These are phyloP conservation scores for Brachionus paranguensis DNA, from an alignment of 1,140 invertebrate genomes.

Conservation along the genomic window DNA sequence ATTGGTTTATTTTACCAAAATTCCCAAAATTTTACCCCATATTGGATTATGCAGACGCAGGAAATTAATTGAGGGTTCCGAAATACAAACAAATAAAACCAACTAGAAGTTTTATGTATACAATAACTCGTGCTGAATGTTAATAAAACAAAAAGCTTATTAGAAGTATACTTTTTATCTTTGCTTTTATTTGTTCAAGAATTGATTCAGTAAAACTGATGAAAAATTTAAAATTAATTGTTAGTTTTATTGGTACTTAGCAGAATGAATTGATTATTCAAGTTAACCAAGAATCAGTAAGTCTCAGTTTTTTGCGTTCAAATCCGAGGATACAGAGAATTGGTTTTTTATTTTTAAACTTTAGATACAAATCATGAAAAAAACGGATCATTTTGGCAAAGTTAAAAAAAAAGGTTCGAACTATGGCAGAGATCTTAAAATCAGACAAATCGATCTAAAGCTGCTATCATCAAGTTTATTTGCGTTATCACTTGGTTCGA, in stretches of 20 bases:
- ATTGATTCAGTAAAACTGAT: background rate
- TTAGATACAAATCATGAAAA: background rate
- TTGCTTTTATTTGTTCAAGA: background rate
- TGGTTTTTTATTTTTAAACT: background rate
- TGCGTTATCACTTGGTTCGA: background rate
- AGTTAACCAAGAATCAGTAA: background rate
- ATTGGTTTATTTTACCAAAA: background rate
- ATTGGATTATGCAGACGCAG: background rate
- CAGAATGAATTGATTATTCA: background rate
- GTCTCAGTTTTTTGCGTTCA: background rate
- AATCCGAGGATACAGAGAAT: background rate
- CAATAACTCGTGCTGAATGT: background rate
- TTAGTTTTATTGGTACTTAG: background rate
- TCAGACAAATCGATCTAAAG: background rate
- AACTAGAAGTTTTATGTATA: background rate
- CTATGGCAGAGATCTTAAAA: background rate
- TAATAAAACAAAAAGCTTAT: constrained; percentile 22
- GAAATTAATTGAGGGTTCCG: constrained; percentile 17
- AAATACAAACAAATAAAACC: background rate
- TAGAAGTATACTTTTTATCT: background rate
- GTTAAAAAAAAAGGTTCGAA: background rate
- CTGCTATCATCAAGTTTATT: background rate
- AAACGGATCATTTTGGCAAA: background rate
- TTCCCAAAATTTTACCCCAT: background rate
- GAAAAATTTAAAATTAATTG: background rate